Percentiles rank a stretch among this genome's conserved stretches.
Evolutionary conservation across 2,113 vertebrate species (phyloP).

Genomic region (Pseudolaguvia tuberculata): DNA sequence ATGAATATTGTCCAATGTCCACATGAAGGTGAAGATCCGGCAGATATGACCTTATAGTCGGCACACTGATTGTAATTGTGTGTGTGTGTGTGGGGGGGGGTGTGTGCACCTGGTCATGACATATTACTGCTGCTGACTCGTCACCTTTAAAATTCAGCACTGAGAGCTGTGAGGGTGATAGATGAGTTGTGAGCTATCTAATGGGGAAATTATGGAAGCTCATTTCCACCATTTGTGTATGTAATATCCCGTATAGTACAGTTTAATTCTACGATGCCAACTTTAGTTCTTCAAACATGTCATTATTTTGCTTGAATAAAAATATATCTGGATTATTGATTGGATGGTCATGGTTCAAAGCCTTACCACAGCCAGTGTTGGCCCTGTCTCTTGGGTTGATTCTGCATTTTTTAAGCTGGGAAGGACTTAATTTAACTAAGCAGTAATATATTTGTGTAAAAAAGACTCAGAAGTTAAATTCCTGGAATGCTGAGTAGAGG

Average conservation of each 20-base stretch:
- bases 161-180: not conserved
- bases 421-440: too few relatives aligned
- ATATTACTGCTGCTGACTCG: slow-evolving; percentile 2
- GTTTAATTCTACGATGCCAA: not conserved
- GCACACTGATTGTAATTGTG: not conserved
- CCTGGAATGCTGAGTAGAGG: too few relatives aligned
- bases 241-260: not conserved
- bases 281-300: not conserved
- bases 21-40: not conserved
- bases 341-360: too few relatives aligned
- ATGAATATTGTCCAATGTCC: not conserved
- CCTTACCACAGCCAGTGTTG: too few relatives aligned
- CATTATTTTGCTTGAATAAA: not conserved
- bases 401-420: too few relatives aligned
- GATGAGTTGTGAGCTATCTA: not conserved
- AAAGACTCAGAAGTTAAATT: too few relatives aligned
- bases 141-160: not conserved
- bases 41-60: not conserved
- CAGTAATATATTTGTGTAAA: too few relatives aligned
- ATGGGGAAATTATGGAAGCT: not conserved
- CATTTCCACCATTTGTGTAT: not conserved
- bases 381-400: too few relatives aligned
- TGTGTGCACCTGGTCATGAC: not conserved
- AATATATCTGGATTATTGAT: too few relatives aligned
- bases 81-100: not conserved